These are phyloP conservation scores for Perognathus longimembris DNA, from an alignment of 2,113 vertebrate genomes.

Conservation along the genomic window DNA sequence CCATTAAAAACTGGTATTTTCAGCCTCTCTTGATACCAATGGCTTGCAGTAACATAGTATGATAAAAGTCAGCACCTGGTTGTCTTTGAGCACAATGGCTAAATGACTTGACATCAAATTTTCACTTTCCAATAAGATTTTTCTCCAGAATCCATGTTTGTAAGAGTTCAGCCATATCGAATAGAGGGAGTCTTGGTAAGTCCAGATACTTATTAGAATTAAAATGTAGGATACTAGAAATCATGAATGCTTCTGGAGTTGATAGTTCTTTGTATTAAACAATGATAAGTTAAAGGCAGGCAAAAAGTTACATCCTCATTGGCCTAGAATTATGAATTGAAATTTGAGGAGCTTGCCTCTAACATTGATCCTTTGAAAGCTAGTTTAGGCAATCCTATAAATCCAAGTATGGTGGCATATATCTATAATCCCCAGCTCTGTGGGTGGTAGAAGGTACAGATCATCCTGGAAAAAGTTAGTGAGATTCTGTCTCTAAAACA, in stretches of 20 bases:
- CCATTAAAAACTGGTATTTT: background rate
- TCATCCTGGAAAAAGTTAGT: too few species aligned
- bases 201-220: slow-evolving; percentile 12
- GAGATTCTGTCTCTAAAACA: too few species aligned
- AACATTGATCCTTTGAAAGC: background rate
- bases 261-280: background rate
- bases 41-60: background rate
- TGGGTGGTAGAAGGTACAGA: too few species aligned
- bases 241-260: background rate
- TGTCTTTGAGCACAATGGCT: slow-evolving; percentile 10
- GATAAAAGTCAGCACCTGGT: background rate
- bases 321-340: background rate
- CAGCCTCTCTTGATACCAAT: background rate
- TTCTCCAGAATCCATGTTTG: background rate
- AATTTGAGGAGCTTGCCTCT: background rate
- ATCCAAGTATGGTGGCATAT: too few species aligned
- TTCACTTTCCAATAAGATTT: background rate
- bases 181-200: background rate
- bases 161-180: background rate
- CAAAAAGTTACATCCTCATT: background rate
- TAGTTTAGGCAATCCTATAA: background rate
- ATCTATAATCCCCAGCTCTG: too few species aligned
- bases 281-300: slow-evolving; percentile 30
- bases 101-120: background rate
- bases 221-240: slow-evolving; percentile 48